Evolutionary conservation across 2,113 vertebrate genomes (phyloP).

Genomic region (Meleagris gallopavo): DNA sequence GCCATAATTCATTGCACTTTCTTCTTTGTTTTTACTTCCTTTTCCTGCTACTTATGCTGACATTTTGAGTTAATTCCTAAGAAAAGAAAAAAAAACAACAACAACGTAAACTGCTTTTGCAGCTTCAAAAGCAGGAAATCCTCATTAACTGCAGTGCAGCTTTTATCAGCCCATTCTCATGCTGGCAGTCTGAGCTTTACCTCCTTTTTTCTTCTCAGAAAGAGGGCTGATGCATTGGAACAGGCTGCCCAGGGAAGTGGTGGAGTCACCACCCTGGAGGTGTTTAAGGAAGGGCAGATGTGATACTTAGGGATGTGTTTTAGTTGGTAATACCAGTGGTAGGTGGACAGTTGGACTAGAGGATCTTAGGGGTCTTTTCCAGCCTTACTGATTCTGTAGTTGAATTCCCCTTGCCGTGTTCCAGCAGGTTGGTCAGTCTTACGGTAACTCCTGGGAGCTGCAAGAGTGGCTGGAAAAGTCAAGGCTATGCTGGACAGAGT

Average conservation of each 20-base stretch:
- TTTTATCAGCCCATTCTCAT: neutral
- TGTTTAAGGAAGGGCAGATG: too few relatives aligned
- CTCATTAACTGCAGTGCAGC: neutral
- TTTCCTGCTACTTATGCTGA: fast-evolving
- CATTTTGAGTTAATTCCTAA: neutral
- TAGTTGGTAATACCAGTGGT: too few relatives aligned
- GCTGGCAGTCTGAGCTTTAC: neutral
- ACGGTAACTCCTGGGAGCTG: neutral
- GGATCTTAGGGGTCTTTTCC: too few relatives aligned
- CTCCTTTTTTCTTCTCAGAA: too few relatives aligned
- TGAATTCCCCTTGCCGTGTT: neutral
- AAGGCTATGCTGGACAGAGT: neutral
- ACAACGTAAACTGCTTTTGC: fast-evolving
- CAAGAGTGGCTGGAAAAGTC: neutral
- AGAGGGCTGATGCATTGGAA: too few relatives aligned
- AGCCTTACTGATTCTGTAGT: too few relatives aligned
- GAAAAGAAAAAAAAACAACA: neutral
- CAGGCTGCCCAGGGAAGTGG: too few relatives aligned
- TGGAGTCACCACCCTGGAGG: too few relatives aligned
- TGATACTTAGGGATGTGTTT: too few relatives aligned
- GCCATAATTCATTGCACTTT: neutral
- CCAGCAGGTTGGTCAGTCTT: neutral
- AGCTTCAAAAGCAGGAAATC: conserved; percentile 25
- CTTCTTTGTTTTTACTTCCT: neutral
- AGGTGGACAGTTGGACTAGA: too few relatives aligned